phyloP scores from a whole-genome alignment of 2,797 vertebrate genomes.

The Spatula versicolor region DNA sequence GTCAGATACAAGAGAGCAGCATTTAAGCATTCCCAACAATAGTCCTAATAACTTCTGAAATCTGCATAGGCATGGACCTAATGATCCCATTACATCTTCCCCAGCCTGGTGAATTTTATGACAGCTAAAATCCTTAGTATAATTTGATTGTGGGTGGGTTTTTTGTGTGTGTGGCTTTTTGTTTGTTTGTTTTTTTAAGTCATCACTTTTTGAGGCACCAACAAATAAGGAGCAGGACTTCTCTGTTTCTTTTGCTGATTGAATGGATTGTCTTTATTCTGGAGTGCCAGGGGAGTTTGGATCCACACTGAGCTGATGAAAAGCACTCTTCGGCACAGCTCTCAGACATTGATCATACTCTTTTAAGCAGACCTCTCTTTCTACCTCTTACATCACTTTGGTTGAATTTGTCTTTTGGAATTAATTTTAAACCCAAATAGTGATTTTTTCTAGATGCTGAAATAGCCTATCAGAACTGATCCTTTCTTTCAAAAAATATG shows the following conservation, averaged over 20 bases:
- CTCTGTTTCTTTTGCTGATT: not conserved
- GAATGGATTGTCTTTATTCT: not conserved
- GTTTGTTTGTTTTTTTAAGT: not conserved
- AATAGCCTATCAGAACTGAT: not conserved
- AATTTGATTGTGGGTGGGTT: not conserved
- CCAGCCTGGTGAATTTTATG: constrained; percentile 5
- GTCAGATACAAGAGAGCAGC: not conserved
- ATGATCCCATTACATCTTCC: not conserved
- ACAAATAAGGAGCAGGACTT: not conserved
- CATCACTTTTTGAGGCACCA: not conserved
- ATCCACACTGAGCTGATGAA: constrained; percentile 3
- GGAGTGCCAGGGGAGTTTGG: not conserved
- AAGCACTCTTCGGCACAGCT: not conserved
- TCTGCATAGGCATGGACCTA: not conserved
- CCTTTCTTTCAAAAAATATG: not conserved
- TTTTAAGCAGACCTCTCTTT: constrained; percentile 9
- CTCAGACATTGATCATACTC: not conserved
- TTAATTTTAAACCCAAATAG: constrained; percentile 1
- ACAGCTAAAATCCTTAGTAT: not conserved
- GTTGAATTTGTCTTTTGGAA: constrained; percentile 13
- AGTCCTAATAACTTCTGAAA: not conserved
- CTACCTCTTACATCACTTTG: not conserved
- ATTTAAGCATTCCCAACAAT: not conserved
- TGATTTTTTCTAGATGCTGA: not conserved
- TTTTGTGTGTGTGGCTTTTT: not conserved